Evolutionary conservation across 2,888 invertebrate species (phyloP).

Genomic region (Andrena minutula): DNA sequence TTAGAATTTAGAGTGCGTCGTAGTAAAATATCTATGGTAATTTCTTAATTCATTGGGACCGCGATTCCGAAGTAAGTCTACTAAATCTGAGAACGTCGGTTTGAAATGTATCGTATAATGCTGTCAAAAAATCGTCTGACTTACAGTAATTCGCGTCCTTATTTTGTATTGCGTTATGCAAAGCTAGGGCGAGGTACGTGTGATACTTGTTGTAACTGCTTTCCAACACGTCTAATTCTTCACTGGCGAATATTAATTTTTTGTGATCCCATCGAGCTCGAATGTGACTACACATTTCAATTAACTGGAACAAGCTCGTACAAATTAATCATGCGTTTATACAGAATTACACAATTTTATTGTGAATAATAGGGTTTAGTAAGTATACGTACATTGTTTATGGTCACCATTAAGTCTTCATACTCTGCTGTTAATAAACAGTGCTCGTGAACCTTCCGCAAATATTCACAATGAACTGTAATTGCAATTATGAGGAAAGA

Average conservation of each 20-base stretch:
- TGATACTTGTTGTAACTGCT: constrained; percentile 82
- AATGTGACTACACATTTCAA: constrained; percentile 81
- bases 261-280: constrained; percentile 80
- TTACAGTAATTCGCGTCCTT: constrained; percentile 83
- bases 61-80: not conserved
- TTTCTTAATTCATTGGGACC: constrained; percentile 24
- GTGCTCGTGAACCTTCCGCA: constrained; percentile 82
- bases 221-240: constrained; percentile 79
- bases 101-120: constrained; percentile 65
- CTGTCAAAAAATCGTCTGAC: constrained; percentile 67
- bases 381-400: constrained; percentile 78
- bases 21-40: constrained; percentile 11
- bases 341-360: not conserved
- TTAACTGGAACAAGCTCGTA: constrained; percentile 71
- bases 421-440: constrained; percentile 81
- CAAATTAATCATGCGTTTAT: not conserved
- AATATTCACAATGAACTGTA: constrained; percentile 82
- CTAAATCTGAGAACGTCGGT: constrained; percentile 41
- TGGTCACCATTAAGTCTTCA: constrained; percentile 78
- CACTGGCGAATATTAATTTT: constrained; percentile 72
- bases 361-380: not conserved
- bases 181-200: constrained; percentile 80
- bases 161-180: constrained; percentile 82
- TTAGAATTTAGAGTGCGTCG: not conserved
- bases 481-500: constrained; percentile 36